These are phyloP conservation scores for Apogon talboti DNA, from an alignment of 2,797 vertebrate species.

Conservation along the genomic window DNA sequence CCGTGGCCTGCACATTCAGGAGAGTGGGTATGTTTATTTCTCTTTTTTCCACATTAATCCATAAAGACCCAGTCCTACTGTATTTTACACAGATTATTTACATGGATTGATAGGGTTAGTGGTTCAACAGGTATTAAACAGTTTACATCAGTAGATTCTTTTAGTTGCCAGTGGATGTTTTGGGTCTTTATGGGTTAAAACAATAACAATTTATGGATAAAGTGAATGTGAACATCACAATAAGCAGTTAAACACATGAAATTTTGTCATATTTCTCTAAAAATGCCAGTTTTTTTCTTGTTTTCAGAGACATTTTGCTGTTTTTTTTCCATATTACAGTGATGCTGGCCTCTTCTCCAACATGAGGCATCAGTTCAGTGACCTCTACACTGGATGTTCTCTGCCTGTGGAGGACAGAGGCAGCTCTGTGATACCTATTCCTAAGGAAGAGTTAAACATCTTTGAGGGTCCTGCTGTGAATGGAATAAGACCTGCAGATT, in stretches of 20 bases:
- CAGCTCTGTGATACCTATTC: conserved; percentile 33
- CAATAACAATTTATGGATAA: neutral
- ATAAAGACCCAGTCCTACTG: no score
- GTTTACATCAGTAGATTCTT: no score
- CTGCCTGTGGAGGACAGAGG: neutral
- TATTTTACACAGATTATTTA: no score
- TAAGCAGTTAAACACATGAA: neutral
- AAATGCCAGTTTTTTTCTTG: no score
- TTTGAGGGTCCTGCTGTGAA: accelerated
- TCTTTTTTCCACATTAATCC: neutral
- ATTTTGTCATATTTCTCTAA: no score
- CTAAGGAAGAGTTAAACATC: accelerated
- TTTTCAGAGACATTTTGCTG: neutral
- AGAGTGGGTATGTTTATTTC: conserved; percentile 52
- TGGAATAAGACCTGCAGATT: no score
- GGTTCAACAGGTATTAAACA: no score
- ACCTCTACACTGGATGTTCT: neutral
- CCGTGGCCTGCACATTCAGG: conserved; percentile 22
- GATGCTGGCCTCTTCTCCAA: conserved; percentile 49
- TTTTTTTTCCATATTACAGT: conserved; percentile 20
- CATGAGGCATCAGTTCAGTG: conserved; percentile 24
- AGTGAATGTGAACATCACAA: neutral
- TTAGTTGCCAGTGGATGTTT: no score
- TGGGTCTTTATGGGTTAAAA: neutral
- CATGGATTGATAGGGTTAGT: no score